Conservation (phyloP, 2,888 invertebrate genomes). For the Philhelius pedissequus region DNA sequence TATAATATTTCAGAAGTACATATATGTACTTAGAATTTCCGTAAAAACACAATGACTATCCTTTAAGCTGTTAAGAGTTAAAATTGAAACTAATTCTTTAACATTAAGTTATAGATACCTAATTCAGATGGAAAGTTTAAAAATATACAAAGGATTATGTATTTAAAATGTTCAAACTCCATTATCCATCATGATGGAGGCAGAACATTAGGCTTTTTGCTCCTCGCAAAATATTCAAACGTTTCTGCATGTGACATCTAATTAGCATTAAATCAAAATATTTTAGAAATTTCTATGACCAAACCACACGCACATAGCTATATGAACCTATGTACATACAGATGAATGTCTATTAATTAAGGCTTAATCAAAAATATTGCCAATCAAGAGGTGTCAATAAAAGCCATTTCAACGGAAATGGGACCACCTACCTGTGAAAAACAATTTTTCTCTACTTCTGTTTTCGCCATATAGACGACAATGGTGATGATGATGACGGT, state of each 20-base stretch:
- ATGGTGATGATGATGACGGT: neutral
- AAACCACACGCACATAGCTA: neutral
- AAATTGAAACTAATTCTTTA: no score
- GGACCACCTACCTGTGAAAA: neutral
- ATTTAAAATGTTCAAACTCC: no score
- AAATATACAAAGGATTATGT: no score
- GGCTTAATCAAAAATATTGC: neutral
- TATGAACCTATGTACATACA: neutral
- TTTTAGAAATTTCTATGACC: neutral
- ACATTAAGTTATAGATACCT: no score
- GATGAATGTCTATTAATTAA: neutral
- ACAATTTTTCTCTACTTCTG: neutral
- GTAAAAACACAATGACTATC: no score
- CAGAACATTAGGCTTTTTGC: no score
- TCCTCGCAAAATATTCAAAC: neutral
- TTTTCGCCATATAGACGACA: neutral
- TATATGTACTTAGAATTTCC: no score
- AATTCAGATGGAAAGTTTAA: no score
- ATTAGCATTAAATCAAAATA: conserved; percentile 5
- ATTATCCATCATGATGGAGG: no score
- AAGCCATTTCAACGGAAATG: neutral
- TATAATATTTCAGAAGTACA: no score
- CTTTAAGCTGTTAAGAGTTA: no score
- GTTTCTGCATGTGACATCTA: neutral
- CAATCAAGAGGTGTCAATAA: neutral